Conservation (phyloP, 1,140 invertebrate genomes). For the Phocides pigmalion region DNA sequence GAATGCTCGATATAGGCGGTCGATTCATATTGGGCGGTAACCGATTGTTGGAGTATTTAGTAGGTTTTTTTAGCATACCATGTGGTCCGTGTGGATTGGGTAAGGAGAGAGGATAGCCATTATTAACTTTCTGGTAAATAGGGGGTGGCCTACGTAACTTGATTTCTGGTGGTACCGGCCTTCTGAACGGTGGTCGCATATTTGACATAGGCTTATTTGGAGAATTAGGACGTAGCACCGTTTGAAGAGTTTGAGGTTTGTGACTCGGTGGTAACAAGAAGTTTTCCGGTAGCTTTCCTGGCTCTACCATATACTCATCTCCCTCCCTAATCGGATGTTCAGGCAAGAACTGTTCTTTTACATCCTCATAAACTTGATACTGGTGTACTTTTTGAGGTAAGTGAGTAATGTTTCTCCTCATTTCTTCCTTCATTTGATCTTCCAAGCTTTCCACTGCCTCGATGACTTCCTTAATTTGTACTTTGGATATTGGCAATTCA, state of each 20-base stretch:
- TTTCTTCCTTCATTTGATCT: slow-evolving; percentile 64
- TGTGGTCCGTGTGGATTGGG: slow-evolving; percentile 58
- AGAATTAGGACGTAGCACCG: slow-evolving; percentile 71
- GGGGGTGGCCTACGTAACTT: slow-evolving; percentile 72
- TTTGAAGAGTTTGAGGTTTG: slow-evolving; percentile 77
- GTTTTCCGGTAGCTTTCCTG: slow-evolving; percentile 62
- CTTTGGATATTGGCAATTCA: slow-evolving; percentile 75
- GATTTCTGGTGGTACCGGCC: slow-evolving; percentile 74
- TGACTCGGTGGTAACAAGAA: slow-evolving; percentile 67
- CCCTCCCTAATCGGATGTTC: slow-evolving; percentile 65
- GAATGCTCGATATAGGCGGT: slow-evolving; percentile 54
- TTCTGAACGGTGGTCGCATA: slow-evolving; percentile 66
- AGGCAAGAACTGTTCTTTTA: slow-evolving; percentile 55
- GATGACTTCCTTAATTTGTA: slow-evolving; percentile 76
- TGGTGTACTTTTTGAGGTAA: slow-evolving; percentile 46
- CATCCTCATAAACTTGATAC: slow-evolving; percentile 68
- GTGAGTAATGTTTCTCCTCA: slow-evolving; percentile 51
- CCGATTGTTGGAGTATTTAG: slow-evolving; percentile 60
- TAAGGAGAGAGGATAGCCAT: slow-evolving; percentile 69
- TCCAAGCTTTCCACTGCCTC: slow-evolving; percentile 75
- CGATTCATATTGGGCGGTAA: slow-evolving; percentile 58
- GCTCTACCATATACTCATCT: slow-evolving; percentile 71
- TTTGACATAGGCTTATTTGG: slow-evolving; percentile 59
- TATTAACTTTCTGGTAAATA: slow-evolving; percentile 56
- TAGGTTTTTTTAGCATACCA: slow-evolving; percentile 63